phyloP scores from a whole-genome alignment of 2,888 invertebrate species.

The Caenorhabditis imperialis region DNA sequence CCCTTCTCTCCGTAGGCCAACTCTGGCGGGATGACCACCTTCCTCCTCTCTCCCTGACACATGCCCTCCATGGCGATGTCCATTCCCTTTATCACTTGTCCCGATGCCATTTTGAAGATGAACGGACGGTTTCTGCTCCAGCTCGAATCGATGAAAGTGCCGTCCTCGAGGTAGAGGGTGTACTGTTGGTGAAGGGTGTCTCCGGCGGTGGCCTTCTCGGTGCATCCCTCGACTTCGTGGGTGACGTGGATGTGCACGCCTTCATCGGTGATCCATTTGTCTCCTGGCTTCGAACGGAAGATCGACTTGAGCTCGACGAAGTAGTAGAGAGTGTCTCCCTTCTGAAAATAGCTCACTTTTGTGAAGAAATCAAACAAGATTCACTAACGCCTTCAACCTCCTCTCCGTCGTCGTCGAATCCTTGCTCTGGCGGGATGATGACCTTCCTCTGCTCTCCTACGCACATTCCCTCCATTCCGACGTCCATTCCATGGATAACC shows the following conservation, averaged over 20 bases:
- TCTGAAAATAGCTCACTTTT: slow-evolving; percentile 22
- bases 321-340: slow-evolving; percentile 75
- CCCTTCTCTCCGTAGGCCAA: slow-evolving; percentile 76
- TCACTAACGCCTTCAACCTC: slow-evolving; percentile 57
- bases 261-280: slow-evolving; percentile 75
- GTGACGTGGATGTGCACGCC: slow-evolving; percentile 74
- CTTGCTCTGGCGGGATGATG: slow-evolving; percentile 74
- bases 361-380: background rate
- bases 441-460: slow-evolving; percentile 74
- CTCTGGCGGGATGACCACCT: slow-evolving; percentile 75
- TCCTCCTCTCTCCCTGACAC: slow-evolving; percentile 76
- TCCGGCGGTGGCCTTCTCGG: slow-evolving; percentile 66
- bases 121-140: slow-evolving; percentile 74
- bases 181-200: slow-evolving; percentile 77
- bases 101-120: slow-evolving; percentile 71
- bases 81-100: slow-evolving; percentile 73
- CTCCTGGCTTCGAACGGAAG: slow-evolving; percentile 77
- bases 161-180: slow-evolving; percentile 75
- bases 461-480: slow-evolving; percentile 73
- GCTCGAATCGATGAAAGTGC: slow-evolving; percentile 74
- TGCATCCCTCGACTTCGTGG: slow-evolving; percentile 72
- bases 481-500: slow-evolving; percentile 76
- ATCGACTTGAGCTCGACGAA: slow-evolving; percentile 77
- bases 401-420: slow-evolving; percentile 70
- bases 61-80: slow-evolving; percentile 76